Conservation (phyloP, 2,888 invertebrate species). For the Sphaerophoria rueppellii region DNA sequence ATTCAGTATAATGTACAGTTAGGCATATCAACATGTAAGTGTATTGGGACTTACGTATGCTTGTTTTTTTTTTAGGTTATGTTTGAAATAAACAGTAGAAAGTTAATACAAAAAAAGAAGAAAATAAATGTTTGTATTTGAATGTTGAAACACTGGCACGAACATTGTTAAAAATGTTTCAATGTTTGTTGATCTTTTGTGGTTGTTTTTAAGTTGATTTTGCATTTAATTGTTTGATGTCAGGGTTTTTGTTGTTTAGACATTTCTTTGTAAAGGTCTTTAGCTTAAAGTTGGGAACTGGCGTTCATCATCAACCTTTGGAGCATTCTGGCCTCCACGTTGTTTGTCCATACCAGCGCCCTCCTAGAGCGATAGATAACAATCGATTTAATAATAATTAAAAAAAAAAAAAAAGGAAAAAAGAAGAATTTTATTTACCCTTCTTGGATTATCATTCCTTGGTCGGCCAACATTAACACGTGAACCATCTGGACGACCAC, state of each 20-base stretch:
- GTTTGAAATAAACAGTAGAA: conserved; percentile 46
- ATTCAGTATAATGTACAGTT: conserved; percentile 13
- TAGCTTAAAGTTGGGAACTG: conserved; percentile 97
- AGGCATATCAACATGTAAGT: conserved; percentile 17
- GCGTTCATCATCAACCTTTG: conserved; percentile 97
- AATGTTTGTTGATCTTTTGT: no score
- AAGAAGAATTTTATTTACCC: conserved; percentile 46
- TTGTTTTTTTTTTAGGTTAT: conserved; percentile 16
- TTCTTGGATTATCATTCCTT: conserved; percentile 62
- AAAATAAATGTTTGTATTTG: background rate
- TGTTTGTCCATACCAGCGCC: conserved; percentile 74
- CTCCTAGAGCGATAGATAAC: conserved; percentile 30
- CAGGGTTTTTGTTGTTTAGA: conserved; percentile 16
- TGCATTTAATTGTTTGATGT: conserved; percentile 32
- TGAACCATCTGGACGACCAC: conserved; percentile 74
- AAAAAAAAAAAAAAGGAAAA: conserved; percentile 34
- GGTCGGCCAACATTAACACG: conserved; percentile 60
- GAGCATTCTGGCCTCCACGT: conserved; percentile 83
- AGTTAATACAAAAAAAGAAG: conserved; percentile 48
- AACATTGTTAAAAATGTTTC: conserved; percentile 43
- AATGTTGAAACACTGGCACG: conserved; percentile 36
- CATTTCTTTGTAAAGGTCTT: conserved; percentile 74
- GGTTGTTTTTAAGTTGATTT: conserved; percentile 47
- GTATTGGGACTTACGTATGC: conserved; percentile 6
- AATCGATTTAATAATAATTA: background rate